Base-by-base conservation (phyloP, 2,888 invertebrate genomes). In the Saturnia pavonia region DNA sequence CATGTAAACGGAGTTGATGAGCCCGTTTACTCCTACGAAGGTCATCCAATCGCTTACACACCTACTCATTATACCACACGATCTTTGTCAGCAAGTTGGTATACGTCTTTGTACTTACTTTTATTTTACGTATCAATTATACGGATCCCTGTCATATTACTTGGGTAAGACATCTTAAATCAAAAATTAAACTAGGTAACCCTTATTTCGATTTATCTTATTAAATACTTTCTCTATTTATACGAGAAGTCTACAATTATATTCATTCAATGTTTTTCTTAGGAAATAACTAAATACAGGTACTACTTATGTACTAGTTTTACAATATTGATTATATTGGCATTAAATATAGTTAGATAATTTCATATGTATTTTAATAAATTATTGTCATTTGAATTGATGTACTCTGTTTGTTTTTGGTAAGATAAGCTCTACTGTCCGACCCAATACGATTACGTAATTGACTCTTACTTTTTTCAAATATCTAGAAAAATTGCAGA, bases 11-110 rank as follows among this genome's bases (percentile, higher is more conserved):
- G 78, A 76, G 83, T 84, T 87, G 90, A 91, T 88, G 90, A 88
- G 87, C 85, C 87, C 88, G 85, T 87, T 91, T 88, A 82, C 78
- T 86, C 80, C 74, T 74, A 69, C 80, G 89, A 92, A 92, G 92
- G 92, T 87, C 91, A 85, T 73, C 90, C 88, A 82, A 85, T 87
- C 82, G 80, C 82, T 83, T 80, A 79, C 80, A 83, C 85, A 83
- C 86, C 86, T 84, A 87, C 86, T 80, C 81, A 77, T 76, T 75
- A 80, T 74, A 54, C 54, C 54, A 22, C 74, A 77, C 75, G 75
- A 80, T 77, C 72, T 70, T 74, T 75, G 74, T 79, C 80, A 75
- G 78, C 76, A 77, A 76, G 73, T 73, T 76, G 76, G 63, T 34
- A 54, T 54, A 48, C 57, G 34, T 63, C 63, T 8, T 34, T 63